Conservation (phyloP, 2,113 vertebrate genomes). For the Phodopus roborovskii region DNA sequence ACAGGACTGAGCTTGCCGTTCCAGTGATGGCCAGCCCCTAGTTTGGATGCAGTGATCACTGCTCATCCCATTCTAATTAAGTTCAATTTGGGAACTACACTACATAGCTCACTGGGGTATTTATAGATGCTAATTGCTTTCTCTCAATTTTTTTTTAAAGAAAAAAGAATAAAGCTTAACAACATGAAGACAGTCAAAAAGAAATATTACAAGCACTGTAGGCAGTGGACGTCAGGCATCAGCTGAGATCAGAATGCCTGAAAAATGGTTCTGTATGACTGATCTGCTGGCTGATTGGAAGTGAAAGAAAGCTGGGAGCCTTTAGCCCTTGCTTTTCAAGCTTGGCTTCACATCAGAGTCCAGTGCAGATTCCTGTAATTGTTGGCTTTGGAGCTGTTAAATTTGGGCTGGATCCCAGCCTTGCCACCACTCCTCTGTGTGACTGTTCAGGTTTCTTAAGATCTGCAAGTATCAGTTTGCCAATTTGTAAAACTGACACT, state of each 20-base stretch:
- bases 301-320: neutral
- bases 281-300: slow-evolving; percentile 1
- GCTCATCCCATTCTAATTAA: neutral
- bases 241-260: slow-evolving; percentile 23
- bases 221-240: slow-evolving; percentile 52
- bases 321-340: neutral
- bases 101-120: slow-evolving; percentile 17
- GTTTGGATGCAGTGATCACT: neutral
- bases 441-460: neutral
- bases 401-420: neutral
- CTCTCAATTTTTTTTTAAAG: slow-evolving; percentile 53
- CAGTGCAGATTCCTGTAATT: neutral
- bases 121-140: slow-evolving; percentile 67
- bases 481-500: neutral
- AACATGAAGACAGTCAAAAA: slow-evolving; percentile 62
- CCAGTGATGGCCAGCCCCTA: no score
- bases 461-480: neutral
- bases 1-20: neutral
- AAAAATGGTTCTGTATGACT: slow-evolving; percentile 6
- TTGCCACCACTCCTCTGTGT: neutral
- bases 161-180: slow-evolving; percentile 1
- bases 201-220: slow-evolving; percentile 67
- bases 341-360: neutral
- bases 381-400: neutral
- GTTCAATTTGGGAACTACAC: slow-evolving; percentile 49